These are phyloP conservation scores for Anagyrus pseudococci DNA, from an alignment of 2,888 invertebrate species.

Conservation along the genomic window DNA sequence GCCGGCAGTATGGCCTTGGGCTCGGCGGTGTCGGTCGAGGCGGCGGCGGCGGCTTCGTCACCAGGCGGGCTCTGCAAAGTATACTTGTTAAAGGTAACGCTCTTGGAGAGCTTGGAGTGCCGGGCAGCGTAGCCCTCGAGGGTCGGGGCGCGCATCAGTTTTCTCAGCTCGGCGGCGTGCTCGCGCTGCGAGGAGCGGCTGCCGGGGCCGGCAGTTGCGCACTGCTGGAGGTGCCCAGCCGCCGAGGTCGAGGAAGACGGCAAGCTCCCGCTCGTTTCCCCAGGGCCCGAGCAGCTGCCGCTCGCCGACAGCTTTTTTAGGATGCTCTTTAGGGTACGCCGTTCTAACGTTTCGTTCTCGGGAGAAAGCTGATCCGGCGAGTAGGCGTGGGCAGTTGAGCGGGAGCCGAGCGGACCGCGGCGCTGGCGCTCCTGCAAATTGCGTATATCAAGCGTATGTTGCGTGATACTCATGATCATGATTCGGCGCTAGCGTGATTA, in stretches of 20 bases:
- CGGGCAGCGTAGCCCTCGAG: constrained; percentile 88
- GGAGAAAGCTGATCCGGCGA: constrained; percentile 60
- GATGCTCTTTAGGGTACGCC: constrained; percentile 83
- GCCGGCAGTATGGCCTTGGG: background rate
- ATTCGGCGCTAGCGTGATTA: too few species aligned
- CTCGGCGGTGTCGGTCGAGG: background rate
- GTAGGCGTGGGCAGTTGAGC: background rate
- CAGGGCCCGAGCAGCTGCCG: constrained; percentile 59
- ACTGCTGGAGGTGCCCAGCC: too few species aligned
- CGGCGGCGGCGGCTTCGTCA: constrained; percentile 40
- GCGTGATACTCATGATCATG: too few species aligned
- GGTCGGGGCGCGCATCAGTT: constrained; percentile 81
- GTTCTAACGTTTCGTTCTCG: constrained; percentile 83
- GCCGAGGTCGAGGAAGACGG: constrained; percentile 44
- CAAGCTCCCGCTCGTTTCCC: background rate
- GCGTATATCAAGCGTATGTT: constrained; percentile 17
- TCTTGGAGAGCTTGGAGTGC: constrained; percentile 86
- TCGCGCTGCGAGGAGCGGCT: constrained; percentile 9
- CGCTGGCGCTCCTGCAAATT: constrained; percentile 34
- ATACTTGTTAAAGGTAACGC: constrained; percentile 86
- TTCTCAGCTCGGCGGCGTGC: constrained; percentile 67
- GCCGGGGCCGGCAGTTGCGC: constrained; percentile 49
- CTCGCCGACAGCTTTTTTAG: constrained; percentile 83
- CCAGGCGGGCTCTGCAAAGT: constrained; percentile 82
- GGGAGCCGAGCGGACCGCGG: background rate